Percentiles rank a stretch among this genome's conserved stretches.
phyloP scores from a whole-genome alignment of 2,113 vertebrate genomes.

The Apaloderma vittatum region DNA sequence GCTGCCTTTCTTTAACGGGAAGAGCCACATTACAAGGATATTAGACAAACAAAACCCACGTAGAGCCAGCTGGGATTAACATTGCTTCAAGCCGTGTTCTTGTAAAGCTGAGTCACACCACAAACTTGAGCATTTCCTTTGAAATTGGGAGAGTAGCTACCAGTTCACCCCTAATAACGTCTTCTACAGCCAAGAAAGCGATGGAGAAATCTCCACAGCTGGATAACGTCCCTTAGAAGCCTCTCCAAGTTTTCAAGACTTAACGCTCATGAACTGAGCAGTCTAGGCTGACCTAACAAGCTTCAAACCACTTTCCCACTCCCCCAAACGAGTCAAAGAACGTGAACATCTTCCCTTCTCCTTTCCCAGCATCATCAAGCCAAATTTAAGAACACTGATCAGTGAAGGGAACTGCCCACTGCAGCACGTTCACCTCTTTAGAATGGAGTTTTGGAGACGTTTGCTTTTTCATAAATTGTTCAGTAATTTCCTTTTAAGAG shows the following conservation, averaged over 20 bases:
- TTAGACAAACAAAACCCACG: neutral
- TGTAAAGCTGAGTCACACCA: slow-evolving; percentile 45
- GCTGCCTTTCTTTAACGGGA: neutral
- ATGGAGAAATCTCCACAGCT: neutral
- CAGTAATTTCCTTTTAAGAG: neutral
- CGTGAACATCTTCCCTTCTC: neutral
- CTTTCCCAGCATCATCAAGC: accelerated
- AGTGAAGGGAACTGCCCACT: neutral
- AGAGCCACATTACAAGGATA: neutral
- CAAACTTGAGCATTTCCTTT: neutral
- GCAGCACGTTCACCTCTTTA: neutral
- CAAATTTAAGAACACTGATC: accelerated
- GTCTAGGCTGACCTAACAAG: neutral
- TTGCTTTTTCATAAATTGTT: neutral
- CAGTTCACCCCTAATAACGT: neutral
- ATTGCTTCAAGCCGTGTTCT: neutral
- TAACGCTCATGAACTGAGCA: accelerated
- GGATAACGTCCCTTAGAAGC: neutral
- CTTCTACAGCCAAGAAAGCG: neutral
- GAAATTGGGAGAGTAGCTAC: neutral
- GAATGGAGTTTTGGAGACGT: neutral
- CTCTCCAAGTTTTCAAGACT: neutral
- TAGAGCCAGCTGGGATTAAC: neutral
- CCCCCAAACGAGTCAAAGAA: accelerated
- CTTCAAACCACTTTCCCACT: neutral